Base-by-base conservation (phyloP, 2,797 vertebrate genomes). In the Psittacula echo region DNA sequence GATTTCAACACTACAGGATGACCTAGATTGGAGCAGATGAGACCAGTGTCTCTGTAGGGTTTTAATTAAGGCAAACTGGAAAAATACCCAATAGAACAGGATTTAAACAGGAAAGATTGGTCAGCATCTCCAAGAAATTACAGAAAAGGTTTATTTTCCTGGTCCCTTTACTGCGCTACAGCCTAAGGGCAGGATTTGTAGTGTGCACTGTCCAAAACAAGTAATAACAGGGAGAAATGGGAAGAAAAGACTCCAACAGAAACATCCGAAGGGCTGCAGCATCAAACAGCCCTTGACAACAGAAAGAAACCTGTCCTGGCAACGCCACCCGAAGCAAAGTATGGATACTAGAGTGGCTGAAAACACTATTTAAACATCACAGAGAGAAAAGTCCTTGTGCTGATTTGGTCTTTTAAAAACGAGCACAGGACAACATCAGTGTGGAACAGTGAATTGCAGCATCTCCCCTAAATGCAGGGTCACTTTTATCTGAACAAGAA, bases 401-500 rank as follows among this genome's bases (percentile, higher is more conserved):
- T 84, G n/a, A 83, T 68, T 86, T 62, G 71, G 13, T 17, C 41
- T 65, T 75, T 3, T 26, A 88, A 83, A 85, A 68, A 67, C 3
- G 8, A 67, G 10, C 60, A 18, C 8, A 70, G 56, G 21, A 77
- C 79, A 64, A 62, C 19, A 58, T 41, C 32, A 53, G 19, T 22
- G 21, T 44, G 71, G 44, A 66, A 32, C 20, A 64, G 30, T 3
- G 29, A 93, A 41, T 30, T 48, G n/a, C 54, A 54, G 6, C 4
- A 75, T 26, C 45, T 50, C 71, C 85, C 11, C 2, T n/a, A 51
- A 72, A 4, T 5, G 47, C 27, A 56, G 64, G 22, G 70, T 50
- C 68, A 62, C 71, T 86, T 85, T 48, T n/a, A 48, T 50, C 83
- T 89, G 72, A 81, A 73, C 30, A 80, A 32, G 32, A 79, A 90